Evolutionary conservation across 1,140 invertebrate genomes (phyloP).

Genomic region (Parapsyche elsis): DNA sequence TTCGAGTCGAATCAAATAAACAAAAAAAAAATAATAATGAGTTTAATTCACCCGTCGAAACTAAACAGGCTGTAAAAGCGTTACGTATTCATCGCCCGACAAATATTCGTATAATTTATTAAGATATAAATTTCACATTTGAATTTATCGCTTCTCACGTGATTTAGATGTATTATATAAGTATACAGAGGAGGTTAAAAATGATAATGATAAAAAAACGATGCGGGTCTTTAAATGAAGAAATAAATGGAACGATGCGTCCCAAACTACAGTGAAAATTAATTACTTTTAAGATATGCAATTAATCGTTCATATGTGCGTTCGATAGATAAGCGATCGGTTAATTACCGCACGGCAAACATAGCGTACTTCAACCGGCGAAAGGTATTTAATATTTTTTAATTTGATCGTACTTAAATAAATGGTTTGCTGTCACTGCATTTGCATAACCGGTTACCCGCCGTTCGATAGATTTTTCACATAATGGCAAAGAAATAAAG

Average conservation of each 20-base stretch:
- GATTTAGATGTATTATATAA: background rate
- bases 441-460: too few species aligned
- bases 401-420: too few species aligned
- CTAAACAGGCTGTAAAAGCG: too few species aligned
- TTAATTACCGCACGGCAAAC: conserved; percentile 27
- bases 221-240: background rate
- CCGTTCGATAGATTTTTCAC: too few species aligned
- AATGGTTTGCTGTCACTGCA: too few species aligned
- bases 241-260: background rate
- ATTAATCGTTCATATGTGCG: conserved; percentile 2
- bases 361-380: background rate
- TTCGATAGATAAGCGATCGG: conserved; percentile 25
- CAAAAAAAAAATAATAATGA: too few species aligned
- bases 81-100: too few species aligned
- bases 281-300: conserved; percentile 18
- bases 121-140: conserved; percentile 7
- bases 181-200: background rate
- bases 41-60: too few species aligned
- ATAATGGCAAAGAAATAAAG: too few species aligned
- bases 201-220: background rate
- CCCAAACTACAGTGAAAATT: background rate
- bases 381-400: too few species aligned
- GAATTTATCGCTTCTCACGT: background rate
- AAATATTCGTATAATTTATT: background rate
- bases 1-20: too few species aligned